phyloP scores from a whole-genome alignment of 2,113 vertebrate species.

The Pachypanchax playfairii region DNA sequence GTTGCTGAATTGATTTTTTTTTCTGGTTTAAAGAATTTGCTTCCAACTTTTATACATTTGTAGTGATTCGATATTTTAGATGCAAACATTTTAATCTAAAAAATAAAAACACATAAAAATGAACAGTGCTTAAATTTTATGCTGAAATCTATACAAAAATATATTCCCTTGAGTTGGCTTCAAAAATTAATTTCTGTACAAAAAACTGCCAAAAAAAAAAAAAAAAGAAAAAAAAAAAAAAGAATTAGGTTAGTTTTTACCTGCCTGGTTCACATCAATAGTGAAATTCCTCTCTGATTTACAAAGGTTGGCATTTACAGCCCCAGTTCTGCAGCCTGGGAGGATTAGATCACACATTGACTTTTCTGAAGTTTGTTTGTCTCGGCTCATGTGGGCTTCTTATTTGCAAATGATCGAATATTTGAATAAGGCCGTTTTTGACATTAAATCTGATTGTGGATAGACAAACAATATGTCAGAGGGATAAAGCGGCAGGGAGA shows the following conservation, averaged over 20 bases:
- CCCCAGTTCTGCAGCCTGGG: conserved; percentile 52
- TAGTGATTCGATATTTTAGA: too few species aligned
- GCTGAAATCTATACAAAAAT: too few species aligned
- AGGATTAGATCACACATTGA: conserved; percentile 77
- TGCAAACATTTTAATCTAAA: too few species aligned
- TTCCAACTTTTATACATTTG: too few species aligned
- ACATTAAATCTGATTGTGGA: conserved; percentile 61
- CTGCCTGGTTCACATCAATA: conserved; percentile 62
- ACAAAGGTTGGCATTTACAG: conserved; percentile 76
- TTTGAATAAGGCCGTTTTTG: conserved; percentile 68
- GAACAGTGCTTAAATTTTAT: too few species aligned
- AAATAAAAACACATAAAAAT: too few species aligned
- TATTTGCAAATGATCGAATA: conserved; percentile 72
- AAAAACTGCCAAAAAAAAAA: conserved; percentile 19
- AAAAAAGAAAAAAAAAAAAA: not conserved
- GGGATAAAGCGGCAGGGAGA: conserved; percentile 32
- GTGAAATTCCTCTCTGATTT: conserved; percentile 72
- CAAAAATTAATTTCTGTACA: not conserved
- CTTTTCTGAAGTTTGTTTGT: conserved; percentile 75
- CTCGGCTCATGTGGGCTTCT: conserved; percentile 55
- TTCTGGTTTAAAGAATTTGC: too few species aligned
- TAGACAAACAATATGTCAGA: conserved; percentile 55
- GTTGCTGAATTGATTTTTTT: too few species aligned
- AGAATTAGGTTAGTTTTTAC: conserved; percentile 45
- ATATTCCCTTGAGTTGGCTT: too few species aligned